phyloP scores from a whole-genome alignment of 2,888 invertebrate species.

The Paralinhomoeus sp. region DNA sequence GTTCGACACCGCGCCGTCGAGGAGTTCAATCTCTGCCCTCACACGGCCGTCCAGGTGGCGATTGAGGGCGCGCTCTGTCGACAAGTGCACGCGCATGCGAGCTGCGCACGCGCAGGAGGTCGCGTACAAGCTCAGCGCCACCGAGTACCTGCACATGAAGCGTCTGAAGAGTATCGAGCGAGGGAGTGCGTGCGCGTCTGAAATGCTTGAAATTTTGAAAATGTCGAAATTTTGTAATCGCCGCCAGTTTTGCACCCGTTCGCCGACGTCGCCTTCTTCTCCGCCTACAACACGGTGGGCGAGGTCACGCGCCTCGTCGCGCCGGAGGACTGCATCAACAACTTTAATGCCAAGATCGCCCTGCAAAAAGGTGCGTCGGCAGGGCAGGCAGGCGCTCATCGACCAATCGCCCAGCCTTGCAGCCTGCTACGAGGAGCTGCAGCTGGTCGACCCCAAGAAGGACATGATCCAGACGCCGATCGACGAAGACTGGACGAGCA shows the following conservation, averaged over 20 bases:
- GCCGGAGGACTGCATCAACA: conserved; percentile 2
- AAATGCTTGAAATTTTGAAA: no score
- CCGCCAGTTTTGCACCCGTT: conserved; percentile 9
- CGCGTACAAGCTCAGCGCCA: not conserved
- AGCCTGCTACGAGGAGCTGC: conserved; percentile 6
- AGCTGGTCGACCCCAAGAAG: conserved; percentile 5
- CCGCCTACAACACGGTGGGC: conserved; percentile 1
- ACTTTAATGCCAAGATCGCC: not conserved
- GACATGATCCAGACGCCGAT: conserved; percentile 6
- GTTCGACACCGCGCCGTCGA: not conserved
- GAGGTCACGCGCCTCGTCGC: not conserved
- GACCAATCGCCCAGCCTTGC: not conserved
- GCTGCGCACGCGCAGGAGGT: not conserved
- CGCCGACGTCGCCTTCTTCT: conserved; percentile 10
- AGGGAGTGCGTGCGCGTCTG: conserved; percentile 6
- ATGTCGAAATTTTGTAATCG: no score
- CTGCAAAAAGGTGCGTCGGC: conserved; percentile 3
- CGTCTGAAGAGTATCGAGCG: conserved; percentile 11
- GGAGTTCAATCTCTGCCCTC: not conserved
- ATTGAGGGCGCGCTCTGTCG: not conserved
- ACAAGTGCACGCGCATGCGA: not conserved
- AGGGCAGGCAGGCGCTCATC: not conserved
- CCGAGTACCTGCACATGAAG: conserved; percentile 6
- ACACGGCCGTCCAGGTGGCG: not conserved
- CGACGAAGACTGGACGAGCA: no score